phyloP scores from a whole-genome alignment of 2,113 vertebrate genomes.

The Melanerpes aurifrons region DNA sequence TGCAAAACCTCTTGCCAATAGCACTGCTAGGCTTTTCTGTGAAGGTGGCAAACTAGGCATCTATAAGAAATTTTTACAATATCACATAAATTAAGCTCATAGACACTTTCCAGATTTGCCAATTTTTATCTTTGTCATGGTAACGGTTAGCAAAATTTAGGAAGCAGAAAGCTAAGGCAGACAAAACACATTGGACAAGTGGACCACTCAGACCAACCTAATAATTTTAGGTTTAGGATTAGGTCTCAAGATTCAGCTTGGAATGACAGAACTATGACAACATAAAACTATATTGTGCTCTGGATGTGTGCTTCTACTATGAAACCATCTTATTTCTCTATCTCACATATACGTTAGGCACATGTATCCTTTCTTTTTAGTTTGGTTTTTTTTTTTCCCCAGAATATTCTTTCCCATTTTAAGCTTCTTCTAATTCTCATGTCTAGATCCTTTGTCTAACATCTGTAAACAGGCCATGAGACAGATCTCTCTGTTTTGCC shows the following conservation, averaged over 20 bases:
- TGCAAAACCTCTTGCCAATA: neutral
- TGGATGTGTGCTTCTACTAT: neutral
- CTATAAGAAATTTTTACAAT: neutral
- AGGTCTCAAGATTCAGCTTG: neutral
- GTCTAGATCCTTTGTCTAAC: neutral
- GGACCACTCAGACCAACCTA: neutral
- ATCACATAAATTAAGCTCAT: neutral
- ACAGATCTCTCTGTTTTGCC: neutral
- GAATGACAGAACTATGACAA: neutral
- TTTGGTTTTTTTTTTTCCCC: neutral
- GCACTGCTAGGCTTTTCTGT: neutral
- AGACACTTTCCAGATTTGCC: neutral
- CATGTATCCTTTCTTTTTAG: neutral
- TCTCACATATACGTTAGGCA: neutral
- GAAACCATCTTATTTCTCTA: neutral
- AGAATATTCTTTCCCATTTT: neutral
- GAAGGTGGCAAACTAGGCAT: neutral
- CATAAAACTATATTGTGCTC: neutral
- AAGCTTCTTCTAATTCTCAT: neutral
- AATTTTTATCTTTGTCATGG: neutral
- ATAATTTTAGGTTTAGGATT: neutral
- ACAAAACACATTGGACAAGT: neutral
- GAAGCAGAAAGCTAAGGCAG: neutral
- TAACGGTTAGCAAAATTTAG: neutral
- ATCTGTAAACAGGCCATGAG: neutral